Evolutionary conservation across 2,113 vertebrate genomes (phyloP), one percentile per base, ranked within the genome.

Genomic region (Picathartes gymnocephalus): DNA sequence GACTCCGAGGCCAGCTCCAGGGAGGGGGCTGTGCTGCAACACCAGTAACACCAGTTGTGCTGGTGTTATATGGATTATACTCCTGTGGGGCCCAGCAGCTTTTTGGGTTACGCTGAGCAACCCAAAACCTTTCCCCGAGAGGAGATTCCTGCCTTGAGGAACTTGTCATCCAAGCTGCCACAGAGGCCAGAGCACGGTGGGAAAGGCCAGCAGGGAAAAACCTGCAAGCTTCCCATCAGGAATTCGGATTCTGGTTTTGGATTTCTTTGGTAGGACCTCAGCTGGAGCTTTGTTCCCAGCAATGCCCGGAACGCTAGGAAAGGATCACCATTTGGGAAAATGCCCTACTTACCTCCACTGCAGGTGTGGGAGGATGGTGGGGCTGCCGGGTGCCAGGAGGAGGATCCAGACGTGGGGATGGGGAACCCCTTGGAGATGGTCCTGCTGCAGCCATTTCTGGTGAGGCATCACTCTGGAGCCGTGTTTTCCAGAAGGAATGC

Each of bases 391-490:
- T 33, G 40, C 64, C 4, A 1, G 33, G 30, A 23, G 45, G 39
- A 23, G 20, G 39, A 74, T 47, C 27, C 16, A 7, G 23, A 10
- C 0, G 2, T 56, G 74, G 69, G 24, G n/a, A 54, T 2, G 3
- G 12, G 15, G 19, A 81, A n/a, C 4, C 21, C 22, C 23, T 53
- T 4, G 24, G 89, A 58, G 35, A 50, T 23, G 40, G 27, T 45
- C 33, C 31, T 57, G 47, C 65, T 45, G 54, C 4, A 7, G 78
- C 27, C 5, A 0, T 18, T 73, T 27, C 50, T 39, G 27, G 15
- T 14, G 40, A 56, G 71, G 20, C 0, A 0, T 11, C 7, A 0
- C 33, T 54, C 60, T 44, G 20, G 3, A 1, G 23, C 9, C 0
- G 0, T 2, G 4, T 51, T 20, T 10, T 5, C 20, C 54, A 23